These are phyloP conservation scores for Orthosia gothica DNA, from an alignment of 2,888 invertebrate species.

Conservation along the genomic window DNA sequence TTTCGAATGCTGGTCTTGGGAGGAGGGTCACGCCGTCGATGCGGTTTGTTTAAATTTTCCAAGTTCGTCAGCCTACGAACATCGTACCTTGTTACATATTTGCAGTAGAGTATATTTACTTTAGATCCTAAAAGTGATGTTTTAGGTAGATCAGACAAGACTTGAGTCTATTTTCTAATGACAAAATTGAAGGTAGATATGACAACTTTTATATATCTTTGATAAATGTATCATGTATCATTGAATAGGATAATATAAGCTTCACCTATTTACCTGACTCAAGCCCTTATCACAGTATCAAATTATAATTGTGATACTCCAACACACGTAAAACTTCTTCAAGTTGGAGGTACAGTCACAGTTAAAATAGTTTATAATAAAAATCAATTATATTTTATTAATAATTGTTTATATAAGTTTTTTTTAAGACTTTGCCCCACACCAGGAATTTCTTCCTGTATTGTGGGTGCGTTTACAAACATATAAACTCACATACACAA, in stretches of 20 bases:
- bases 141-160: no score
- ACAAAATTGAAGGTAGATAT: not conserved
- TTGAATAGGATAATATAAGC: constrained; percentile 4
- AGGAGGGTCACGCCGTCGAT: constrained; percentile 77
- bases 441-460: no score
- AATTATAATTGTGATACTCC: no score
- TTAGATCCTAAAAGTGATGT: not conserved
- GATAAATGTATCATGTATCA: not conserved
- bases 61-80: constrained; percentile 83
- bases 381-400: no score
- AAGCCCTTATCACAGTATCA: not conserved
- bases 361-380: no score
- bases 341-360: not conserved
- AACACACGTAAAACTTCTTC: not conserved
- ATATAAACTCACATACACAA: no score
- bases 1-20: constrained; percentile 68
- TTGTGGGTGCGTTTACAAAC: no score
- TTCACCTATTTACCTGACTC: not conserved
- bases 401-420: no score
- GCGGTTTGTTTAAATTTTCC: constrained; percentile 75
- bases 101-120: not conserved
- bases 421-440: no score
- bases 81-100: constrained; percentile 34
- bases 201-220: not conserved
- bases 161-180: not conserved